phyloP scores from a whole-genome alignment of 2,888 invertebrate genomes.

The Margaritifera margaritifera region DNA sequence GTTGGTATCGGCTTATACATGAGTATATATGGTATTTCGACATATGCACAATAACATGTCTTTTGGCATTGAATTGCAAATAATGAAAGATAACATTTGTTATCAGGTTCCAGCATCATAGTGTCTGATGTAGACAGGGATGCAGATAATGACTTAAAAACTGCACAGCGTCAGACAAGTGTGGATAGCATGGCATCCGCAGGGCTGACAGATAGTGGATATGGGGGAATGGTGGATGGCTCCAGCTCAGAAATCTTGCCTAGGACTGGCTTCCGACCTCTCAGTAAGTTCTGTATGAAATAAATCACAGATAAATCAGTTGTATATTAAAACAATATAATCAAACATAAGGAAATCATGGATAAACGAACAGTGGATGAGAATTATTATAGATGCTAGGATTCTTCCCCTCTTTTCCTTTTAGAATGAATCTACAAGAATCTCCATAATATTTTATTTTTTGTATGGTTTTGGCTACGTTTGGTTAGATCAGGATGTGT shows the following conservation, averaged over 20 bases:
- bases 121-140: slow-evolving; percentile 14
- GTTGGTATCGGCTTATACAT: too few relatives aligned
- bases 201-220: slow-evolving; percentile 41
- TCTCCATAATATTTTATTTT: too few relatives aligned
- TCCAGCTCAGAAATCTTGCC: slow-evolving; percentile 21
- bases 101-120: slow-evolving; percentile 1
- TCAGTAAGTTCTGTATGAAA: slow-evolving; percentile 40
- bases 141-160: neutral
- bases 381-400: too few relatives aligned
- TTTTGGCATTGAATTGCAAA: neutral
- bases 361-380: too few relatives aligned
- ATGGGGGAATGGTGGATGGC: slow-evolving; percentile 22
- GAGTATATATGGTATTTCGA: too few relatives aligned
- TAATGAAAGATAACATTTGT: neutral
- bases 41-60: neutral
- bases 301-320: too few relatives aligned
- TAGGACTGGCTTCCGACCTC: slow-evolving; percentile 53
- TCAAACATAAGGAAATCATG: too few relatives aligned
- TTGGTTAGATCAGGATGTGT: too few relatives aligned
- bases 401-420: too few relatives aligned
- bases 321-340: too few relatives aligned
- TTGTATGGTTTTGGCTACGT: too few relatives aligned
- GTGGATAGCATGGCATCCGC: slow-evolving; percentile 42
- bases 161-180: slow-evolving; percentile 42
- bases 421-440: too few relatives aligned